A percentile compares a stretch with the other conserved stretches of the same genome.
phyloP scores from a whole-genome alignment of 53 echinoderm and acorn worm genomes.

The Echinometra lucunter region DNA sequence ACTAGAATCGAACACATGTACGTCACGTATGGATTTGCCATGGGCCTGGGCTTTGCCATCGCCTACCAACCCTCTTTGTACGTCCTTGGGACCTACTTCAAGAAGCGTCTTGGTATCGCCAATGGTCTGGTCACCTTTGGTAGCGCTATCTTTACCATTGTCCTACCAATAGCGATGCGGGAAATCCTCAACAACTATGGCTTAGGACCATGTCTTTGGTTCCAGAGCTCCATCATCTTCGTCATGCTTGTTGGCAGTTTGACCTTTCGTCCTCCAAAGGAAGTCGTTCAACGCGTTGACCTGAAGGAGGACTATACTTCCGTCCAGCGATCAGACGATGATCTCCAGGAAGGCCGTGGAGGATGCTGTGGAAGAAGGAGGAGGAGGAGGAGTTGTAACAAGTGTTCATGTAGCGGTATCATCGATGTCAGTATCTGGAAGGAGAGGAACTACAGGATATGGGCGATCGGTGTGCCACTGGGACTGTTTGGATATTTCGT shows the following conservation, averaged over 20 bases:
- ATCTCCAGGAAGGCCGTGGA: background rate
- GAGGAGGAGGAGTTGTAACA: conserved; percentile 13
- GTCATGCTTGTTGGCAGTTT: conserved; percentile 77
- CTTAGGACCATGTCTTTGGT: conserved; percentile 76
- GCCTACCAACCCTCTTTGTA: conserved; percentile 92
- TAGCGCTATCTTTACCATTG: conserved; percentile 95
- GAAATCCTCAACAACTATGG: conserved; percentile 71
- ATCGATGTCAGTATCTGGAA: conserved; percentile 86
- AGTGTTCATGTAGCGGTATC: conserved; percentile 73
- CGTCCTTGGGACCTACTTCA: conserved; percentile 91
- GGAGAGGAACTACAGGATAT: conserved; percentile 86
- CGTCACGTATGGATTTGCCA: conserved; percentile 87
- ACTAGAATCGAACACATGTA: conserved; percentile 87
- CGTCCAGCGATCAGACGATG: conserved; percentile 29
- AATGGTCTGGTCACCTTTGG: conserved; percentile 95
- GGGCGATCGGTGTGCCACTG: conserved; percentile 89
- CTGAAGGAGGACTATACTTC: conserved; percentile 60
- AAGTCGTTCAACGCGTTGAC: conserved; percentile 11
- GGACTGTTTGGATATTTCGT: conserved; percentile 92
- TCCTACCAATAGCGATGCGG: conserved; percentile 81
- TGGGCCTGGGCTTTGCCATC: conserved; percentile 86
- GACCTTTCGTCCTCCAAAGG: conserved; percentile 67
- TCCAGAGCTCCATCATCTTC: conserved; percentile 74
- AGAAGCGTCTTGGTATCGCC: conserved; percentile 88
- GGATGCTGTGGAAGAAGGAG: conserved; percentile 34